These are phyloP conservation scores for Conus canariensis DNA, from an alignment of 2,888 invertebrate genomes.

Conservation along the genomic window DNA sequence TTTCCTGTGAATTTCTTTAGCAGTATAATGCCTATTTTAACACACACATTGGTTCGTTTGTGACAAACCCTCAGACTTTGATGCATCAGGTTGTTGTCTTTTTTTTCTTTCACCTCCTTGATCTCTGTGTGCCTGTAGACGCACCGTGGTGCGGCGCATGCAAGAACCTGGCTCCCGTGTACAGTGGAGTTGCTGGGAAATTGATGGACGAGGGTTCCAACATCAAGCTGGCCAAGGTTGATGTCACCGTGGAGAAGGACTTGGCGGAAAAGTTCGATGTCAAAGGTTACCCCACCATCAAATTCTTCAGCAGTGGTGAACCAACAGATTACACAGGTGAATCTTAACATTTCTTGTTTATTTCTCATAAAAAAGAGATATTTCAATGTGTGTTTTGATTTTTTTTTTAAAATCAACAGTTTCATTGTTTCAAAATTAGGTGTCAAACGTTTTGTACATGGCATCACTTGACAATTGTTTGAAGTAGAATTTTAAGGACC, in stretches of 20 bases:
- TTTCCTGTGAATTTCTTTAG: too few species aligned
- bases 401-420: too few species aligned
- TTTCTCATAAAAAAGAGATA: too few species aligned
- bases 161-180: constrained; percentile 97
- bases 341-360: constrained; percentile 41
- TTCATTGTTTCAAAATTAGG: too few species aligned
- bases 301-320: constrained; percentile 92
- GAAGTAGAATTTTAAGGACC: too few species aligned
- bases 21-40: too few species aligned
- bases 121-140: constrained; percentile 83
- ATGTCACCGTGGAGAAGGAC: constrained; percentile 95
- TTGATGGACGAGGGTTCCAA: constrained; percentile 89
- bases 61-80: too few species aligned
- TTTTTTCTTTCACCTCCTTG: not conserved
- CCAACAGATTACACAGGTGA: constrained; percentile 92
- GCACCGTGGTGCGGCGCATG: constrained; percentile 99
- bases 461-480: too few species aligned
- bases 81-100: too few species aligned
- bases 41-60: too few species aligned
- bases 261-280: constrained; percentile 91
- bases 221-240: constrained; percentile 96
- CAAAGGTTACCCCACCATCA: constrained; percentile 97
- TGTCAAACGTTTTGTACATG: too few species aligned
- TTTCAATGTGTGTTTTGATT: too few species aligned
- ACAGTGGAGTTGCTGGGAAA: constrained; percentile 93